Evolutionary conservation across 2,113 vertebrate genomes (phyloP).

Genomic region (Tichodroma muraria): DNA sequence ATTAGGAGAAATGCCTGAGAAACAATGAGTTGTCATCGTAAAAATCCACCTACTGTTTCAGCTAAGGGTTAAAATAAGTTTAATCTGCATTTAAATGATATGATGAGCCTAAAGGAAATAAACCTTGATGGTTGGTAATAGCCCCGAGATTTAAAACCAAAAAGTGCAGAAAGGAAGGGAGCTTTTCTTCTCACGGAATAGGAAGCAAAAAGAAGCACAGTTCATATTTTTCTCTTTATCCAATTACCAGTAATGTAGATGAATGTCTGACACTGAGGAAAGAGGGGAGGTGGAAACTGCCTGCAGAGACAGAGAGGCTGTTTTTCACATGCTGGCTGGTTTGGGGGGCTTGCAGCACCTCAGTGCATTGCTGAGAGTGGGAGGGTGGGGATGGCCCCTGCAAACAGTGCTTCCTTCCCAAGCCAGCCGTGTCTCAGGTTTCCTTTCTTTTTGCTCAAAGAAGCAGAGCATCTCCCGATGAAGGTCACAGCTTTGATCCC

Average conservation of each 20-base stretch:
- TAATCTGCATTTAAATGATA: background rate
- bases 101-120: background rate
- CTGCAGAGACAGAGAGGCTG: background rate
- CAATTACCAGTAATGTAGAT: background rate
- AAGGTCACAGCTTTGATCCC: constrained; percentile 48
- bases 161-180: background rate
- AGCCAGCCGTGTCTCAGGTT: background rate
- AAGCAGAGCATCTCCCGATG: background rate
- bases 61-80: background rate
- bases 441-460: background rate
- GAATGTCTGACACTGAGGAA: background rate
- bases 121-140: background rate
- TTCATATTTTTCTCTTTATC: background rate
- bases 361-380: background rate
- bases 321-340: background rate
- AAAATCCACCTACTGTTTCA: constrained; percentile 1
- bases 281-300: background rate
- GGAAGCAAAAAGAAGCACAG: background rate
- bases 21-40: background rate
- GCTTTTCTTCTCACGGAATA: background rate
- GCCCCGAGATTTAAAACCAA: background rate
- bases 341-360: background rate
- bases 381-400: background rate
- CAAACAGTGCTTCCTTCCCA: background rate
- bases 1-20: background rate